A percentile compares a stretch with the other conserved stretches of the same genome.
Conservation (phyloP, 2,113 vertebrate genomes). For the Mus pahari region DNA sequence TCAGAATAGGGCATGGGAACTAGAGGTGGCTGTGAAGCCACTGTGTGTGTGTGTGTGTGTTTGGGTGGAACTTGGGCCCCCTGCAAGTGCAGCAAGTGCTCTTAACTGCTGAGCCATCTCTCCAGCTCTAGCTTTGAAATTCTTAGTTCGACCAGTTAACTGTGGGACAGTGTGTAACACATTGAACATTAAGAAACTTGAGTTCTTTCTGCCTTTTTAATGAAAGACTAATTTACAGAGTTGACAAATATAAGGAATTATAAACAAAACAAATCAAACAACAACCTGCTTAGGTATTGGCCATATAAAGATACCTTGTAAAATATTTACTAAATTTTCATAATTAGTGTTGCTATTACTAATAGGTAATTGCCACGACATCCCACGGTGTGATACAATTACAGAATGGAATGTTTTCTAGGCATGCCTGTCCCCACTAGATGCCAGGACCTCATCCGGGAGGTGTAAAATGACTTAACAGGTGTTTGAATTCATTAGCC, state of each 20-base stretch:
- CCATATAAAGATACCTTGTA: neutral
- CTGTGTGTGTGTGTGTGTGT: too few species aligned
- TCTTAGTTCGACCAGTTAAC: neutral
- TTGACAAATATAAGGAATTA: slow-evolving; percentile 4
- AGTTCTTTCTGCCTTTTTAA: neutral
- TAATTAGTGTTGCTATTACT: slow-evolving; percentile 37
- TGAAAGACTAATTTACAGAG: neutral
- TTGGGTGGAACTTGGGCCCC: neutral
- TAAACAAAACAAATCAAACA: neutral
- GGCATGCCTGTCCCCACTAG: neutral
- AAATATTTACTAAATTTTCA: slow-evolving; percentile 58
- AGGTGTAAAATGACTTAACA: slow-evolving; percentile 59
- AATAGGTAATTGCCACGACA: neutral
- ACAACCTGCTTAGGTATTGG: slow-evolving; percentile 1
- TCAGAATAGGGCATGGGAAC: neutral
- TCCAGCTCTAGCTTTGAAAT: neutral
- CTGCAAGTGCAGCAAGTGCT: neutral
- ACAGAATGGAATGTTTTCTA: slow-evolving; percentile 35
- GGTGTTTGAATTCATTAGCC: slow-evolving; percentile 72
- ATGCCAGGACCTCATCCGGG: slow-evolving; percentile 33
- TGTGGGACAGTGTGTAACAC: neutral
- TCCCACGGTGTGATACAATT: slow-evolving; percentile 17
- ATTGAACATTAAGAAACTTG: neutral
- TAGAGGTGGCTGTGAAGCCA: neutral
- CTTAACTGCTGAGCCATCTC: neutral